Base-by-base conservation (phyloP, 2,797 vertebrate species). In the Acropternis orthonyx region DNA sequence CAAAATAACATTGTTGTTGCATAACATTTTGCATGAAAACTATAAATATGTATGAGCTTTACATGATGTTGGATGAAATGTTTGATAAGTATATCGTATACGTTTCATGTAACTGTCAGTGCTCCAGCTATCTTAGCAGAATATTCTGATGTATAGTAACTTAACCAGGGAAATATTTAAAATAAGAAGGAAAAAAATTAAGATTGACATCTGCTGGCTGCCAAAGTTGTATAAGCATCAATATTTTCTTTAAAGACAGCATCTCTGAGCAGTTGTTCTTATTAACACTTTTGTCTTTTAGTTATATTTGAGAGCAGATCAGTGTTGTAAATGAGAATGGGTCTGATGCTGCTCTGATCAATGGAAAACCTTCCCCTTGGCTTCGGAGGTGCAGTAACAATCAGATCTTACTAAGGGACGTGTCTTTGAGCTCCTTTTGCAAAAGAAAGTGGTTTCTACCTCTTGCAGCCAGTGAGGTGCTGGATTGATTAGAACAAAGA, bases 1-100 rank as follows among this genome's bases (percentile, higher is more conserved):
- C 98, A 98, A 98, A 98, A 98, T 98, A 98, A 98, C 97, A 98
- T 97, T 98, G 97, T 98, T 98, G 97, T 97, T 98, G 97, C 98
- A 98, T 97, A 98, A 98, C 98, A 98, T 99, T 98, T 98, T 99
- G 99, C 99, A 99, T 99, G 99, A 98, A 96, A 94, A 97, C 93
- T 98, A 98, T 99, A 98, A 97, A 96, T 97, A 97, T 97, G 97
- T 98, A 98, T 97, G 97, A 98, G 98, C 97, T 97, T 97, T 97
- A 96, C 95, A 97, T 96, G 96, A 97, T 97, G 96, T 98, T 97
- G 97, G 98, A 97, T 98, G 97, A 98, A 97, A 97, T 97, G 96
- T 98, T 98, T 97, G 96, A 96, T 96, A 96, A 98, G 95, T 97
- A 97, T 96, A 97, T 92, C 91, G 88, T 97, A 96, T 96, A 96